These are phyloP conservation scores for Astyanax mexicanus DNA, from an alignment of 2,797 vertebrate genomes.

Conservation along the genomic window DNA sequence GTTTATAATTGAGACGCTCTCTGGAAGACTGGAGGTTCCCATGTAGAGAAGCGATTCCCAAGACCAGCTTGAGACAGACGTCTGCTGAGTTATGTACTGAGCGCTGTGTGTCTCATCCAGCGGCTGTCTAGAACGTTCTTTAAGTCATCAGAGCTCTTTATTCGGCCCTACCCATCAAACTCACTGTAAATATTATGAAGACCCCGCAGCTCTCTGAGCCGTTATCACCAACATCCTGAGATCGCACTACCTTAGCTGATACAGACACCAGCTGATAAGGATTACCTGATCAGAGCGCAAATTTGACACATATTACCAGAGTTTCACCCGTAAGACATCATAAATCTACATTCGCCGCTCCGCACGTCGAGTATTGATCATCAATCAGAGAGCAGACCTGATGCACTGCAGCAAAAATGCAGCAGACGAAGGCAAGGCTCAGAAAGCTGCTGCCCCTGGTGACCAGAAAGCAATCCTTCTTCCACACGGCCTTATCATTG, in stretches of 20 bases:
- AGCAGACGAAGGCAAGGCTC: constrained; percentile 28
- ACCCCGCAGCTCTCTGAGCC: not conserved
- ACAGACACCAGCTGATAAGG: constrained; percentile 26
- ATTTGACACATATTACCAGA: constrained; percentile 12
- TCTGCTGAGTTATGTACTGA: constrained; percentile 22
- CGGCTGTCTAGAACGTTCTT: constrained; percentile 31
- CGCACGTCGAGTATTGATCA: constrained; percentile 20
- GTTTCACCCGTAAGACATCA: constrained; percentile 19
- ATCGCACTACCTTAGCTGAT: constrained; percentile 12
- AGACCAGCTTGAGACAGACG: constrained; percentile 21
- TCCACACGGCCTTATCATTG: constrained; percentile 55
- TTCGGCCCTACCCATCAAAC: not conserved
- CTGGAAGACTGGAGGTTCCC: constrained; percentile 35
- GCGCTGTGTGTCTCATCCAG: not conserved
- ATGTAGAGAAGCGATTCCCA: constrained; percentile 42
- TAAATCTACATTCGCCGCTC: constrained; percentile 25
- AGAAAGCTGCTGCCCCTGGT: constrained; percentile 25
- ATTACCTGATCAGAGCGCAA: constrained; percentile 25
- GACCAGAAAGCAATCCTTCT: constrained; percentile 15
- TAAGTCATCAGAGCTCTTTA: constrained; percentile 2
- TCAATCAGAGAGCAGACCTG: constrained; percentile 29
- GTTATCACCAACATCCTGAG: constrained; percentile 14
- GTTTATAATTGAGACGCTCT: constrained; percentile 47
- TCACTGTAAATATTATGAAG: constrained; percentile 22
- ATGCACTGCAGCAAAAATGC: constrained; percentile 37